A percentile compares a stretch with the other conserved stretches of the same genome.
Evolutionary conservation across 2,113 vertebrate species (phyloP).

Genomic region (Saguinus midas): DNA sequence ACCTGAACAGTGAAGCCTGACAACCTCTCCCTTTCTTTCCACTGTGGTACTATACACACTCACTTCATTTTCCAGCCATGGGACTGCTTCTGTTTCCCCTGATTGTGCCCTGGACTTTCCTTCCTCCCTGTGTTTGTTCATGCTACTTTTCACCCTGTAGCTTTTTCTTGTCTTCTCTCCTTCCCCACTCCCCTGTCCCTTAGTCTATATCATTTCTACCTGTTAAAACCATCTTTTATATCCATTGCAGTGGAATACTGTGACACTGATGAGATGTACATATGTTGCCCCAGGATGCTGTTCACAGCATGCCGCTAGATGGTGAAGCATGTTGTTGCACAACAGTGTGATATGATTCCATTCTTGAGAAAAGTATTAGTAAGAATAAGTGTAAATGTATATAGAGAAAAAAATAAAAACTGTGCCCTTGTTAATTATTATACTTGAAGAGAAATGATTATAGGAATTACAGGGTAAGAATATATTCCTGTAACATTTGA

Average conservation of each 20-base stretch:
- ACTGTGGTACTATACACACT: background rate
- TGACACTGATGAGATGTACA: background rate
- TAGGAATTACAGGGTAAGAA: constrained; percentile 27
- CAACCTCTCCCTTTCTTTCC: background rate
- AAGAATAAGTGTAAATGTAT: constrained; percentile 23
- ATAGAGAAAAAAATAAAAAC: constrained; percentile 34
- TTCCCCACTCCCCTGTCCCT: background rate
- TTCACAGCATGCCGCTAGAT: background rate
- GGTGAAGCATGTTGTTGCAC: background rate
- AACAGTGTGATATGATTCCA: background rate
- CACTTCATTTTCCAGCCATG: background rate
- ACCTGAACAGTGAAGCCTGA: background rate
- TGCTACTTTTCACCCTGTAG: background rate
- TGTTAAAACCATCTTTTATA: constrained; percentile 37
- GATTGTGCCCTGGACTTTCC: background rate
- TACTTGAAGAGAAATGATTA: constrained; percentile 49
- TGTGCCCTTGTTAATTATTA: constrained; percentile 40
- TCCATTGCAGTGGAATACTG: background rate
- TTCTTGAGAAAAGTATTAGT: constrained; percentile 33
- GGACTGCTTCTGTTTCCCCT: background rate
- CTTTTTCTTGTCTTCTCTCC: background rate
- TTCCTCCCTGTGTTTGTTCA: background rate
- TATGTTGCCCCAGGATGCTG: background rate
- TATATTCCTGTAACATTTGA: constrained; percentile 20
- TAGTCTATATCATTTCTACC: background rate